Percentiles rank a stretch among this genome's conserved stretches.
phyloP scores from a whole-genome alignment of 1,140 invertebrate genomes.

The Drosophila bocki region DNA sequence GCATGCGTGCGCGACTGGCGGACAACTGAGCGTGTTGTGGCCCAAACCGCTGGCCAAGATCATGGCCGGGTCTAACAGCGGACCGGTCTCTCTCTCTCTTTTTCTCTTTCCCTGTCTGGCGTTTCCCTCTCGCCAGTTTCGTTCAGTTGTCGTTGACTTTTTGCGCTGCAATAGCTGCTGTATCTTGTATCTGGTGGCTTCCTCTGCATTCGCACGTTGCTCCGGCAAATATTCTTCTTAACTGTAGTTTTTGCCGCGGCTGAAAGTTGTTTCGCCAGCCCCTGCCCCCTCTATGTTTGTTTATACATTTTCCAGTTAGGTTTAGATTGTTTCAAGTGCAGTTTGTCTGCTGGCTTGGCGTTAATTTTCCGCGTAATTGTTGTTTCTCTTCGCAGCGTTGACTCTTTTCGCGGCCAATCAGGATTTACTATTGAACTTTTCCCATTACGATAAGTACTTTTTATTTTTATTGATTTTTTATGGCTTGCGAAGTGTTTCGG shows the following conservation, averaged over 20 bases:
- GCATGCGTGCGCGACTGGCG: constrained; percentile 73
- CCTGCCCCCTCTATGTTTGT: constrained; percentile 59
- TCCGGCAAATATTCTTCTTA: constrained; percentile 65
- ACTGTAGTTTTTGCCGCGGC: constrained; percentile 58
- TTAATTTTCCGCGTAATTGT: constrained; percentile 36
- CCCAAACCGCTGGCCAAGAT: constrained; percentile 60
- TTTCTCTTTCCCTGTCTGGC: constrained; percentile 7
- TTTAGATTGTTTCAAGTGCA: constrained; percentile 65
- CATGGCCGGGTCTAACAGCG: constrained; percentile 50
- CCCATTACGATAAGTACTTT: constrained; percentile 23
- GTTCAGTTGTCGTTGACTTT: constrained; percentile 68
- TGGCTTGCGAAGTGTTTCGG: not conserved
- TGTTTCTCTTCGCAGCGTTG: constrained; percentile 5
- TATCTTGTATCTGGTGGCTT: constrained; percentile 29
- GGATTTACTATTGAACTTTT: constrained; percentile 42
- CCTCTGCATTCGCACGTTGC: constrained; percentile 50
- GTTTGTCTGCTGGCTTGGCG: constrained; percentile 36
- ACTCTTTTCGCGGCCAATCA: constrained; percentile 49
- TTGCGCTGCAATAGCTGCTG: constrained; percentile 50
- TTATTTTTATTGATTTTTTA: constrained; percentile 13
- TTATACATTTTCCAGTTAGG: constrained; percentile 76
- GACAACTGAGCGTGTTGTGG: constrained; percentile 62
- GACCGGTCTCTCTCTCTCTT: constrained; percentile 33
- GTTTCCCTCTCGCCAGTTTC: constrained; percentile 34
- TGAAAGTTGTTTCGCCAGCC: constrained; percentile 70